Conservation (phyloP, 2,888 invertebrate species). For the Scrobipalpa costella region DNA sequence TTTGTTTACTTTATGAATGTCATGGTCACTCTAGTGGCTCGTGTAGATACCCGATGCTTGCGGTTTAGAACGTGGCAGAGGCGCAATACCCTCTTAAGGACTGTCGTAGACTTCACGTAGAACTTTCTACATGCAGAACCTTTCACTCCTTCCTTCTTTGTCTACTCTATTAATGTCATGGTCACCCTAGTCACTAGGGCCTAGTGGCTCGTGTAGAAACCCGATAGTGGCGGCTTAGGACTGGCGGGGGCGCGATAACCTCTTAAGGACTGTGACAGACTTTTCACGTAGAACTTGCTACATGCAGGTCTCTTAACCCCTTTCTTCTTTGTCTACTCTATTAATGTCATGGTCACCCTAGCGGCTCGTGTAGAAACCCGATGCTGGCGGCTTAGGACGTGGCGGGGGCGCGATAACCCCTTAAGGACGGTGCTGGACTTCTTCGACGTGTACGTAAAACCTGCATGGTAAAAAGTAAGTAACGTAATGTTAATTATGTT, state of each 20-base stretch:
- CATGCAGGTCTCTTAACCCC: no score
- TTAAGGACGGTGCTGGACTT: no score
- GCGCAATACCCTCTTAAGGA: not conserved
- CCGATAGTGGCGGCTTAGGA: not conserved
- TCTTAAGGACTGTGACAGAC: no score
- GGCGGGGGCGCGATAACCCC: slow-evolving; percentile 3
- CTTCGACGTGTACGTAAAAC: not conserved
- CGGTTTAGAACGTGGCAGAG: not conserved
- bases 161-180: no score
- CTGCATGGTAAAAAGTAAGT: not conserved
- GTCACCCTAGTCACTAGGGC: no score
- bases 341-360: not conserved
- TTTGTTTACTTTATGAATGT: no score
- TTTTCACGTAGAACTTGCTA: no score
- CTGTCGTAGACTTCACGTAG: no score
- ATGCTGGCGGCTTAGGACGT: not conserved
- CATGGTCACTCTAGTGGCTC: slow-evolving; percentile 3
- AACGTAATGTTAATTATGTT: no score
- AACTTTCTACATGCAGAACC: no score
- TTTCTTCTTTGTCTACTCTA: no score
- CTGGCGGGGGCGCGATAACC: not conserved
- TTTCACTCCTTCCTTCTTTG: no score
- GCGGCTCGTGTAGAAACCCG: not conserved
- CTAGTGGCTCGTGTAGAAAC: slow-evolving; percentile 1
- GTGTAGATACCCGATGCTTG: not conserved